Base-by-base conservation (phyloP, 2,888 invertebrate genomes). In the Andricus quercusramuli region DNA sequence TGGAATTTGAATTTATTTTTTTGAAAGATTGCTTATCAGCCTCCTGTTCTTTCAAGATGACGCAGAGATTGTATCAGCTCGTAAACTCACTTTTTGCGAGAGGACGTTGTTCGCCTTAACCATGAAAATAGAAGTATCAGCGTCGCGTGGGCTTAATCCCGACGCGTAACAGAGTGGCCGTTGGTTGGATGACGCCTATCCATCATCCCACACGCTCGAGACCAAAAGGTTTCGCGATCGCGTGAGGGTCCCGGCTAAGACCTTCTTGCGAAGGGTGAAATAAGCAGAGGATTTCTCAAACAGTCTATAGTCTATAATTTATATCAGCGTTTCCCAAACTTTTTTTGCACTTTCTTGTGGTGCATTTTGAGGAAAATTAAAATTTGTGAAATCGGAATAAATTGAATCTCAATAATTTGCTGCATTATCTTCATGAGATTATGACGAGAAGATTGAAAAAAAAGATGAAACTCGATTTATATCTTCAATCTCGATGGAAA, bases 281-380 rank as follows among this genome's bases (percentile, higher is more conserved):
- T 70, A 13, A 47, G 78, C 78, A 77, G 77, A 78, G 32, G 56
- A 68, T 78, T 44, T 76, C 62, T 79, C 67, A 78, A 78, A 77
- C 79, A 79, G 76, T 82, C 83, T 80, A 84, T 83, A 80, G 79
- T 41, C 78, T 74, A 76, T 78, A 77, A 70, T 47, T 15, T 37
- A 37, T 37, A 37, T 1, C 37, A 37, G 8, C 8, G 37, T 37
- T 37, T 37, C 37, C 37, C 37, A 37, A 37, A 37, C 37, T 9
- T 8, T 9, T 37, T 37, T 37, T 37, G 37, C 37, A 37, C 37
- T 37, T 37, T 37, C 37, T 37, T 37, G 37, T 9, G 8, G 9
- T 37, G 37, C 8, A 9, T 9, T 37, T 37, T 37, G 8, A 8
- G 8, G 6, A 37, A 37, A 37, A 37, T 37, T 37, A 37, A 8